These are phyloP conservation scores for Aromia moschata DNA, from an alignment of 2,888 invertebrate genomes.

Conservation along the genomic window DNA sequence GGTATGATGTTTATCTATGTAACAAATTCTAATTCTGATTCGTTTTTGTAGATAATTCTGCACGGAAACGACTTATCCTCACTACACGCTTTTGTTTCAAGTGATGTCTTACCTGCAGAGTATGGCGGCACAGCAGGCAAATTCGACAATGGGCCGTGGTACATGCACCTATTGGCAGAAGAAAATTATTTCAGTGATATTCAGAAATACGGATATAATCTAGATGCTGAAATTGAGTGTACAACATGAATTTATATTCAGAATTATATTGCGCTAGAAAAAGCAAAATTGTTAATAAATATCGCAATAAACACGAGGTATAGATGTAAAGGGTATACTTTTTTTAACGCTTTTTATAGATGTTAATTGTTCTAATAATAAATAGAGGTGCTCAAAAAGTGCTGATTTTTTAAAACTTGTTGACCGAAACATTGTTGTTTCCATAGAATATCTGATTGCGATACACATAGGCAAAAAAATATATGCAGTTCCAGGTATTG, in stretches of 20 bases:
- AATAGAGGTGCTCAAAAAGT: conserved; percentile 10
- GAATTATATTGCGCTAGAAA: background rate
- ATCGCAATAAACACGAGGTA: conserved; percentile 13
- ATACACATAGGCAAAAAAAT: too few relatives aligned
- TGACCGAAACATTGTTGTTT: background rate
- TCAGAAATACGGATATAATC: conserved; percentile 56
- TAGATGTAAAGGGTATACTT: conserved; percentile 18
- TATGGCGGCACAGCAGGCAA: conserved; percentile 69
- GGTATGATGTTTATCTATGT: too few relatives aligned
- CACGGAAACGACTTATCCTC: conserved; percentile 67
- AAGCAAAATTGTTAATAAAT: conserved; percentile 10
- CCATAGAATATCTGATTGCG: too few relatives aligned
- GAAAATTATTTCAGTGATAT: conserved; percentile 61
- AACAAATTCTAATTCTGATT: too few relatives aligned
- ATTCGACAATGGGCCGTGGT: conserved; percentile 61
- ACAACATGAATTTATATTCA: background rate
- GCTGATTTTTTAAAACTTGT: conserved; percentile 11
- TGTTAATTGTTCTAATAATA: conserved; percentile 13
- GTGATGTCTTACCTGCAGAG: conserved; percentile 65
- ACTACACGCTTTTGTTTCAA: conserved; percentile 66
- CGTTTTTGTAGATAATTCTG: conserved; percentile 63
- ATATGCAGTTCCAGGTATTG: too few relatives aligned
- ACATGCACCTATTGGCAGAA: conserved; percentile 57
- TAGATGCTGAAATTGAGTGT: conserved; percentile 24
- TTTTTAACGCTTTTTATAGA: conserved; percentile 22